A percentile compares a stretch with the other conserved stretches of the same genome.
These are phyloP conservation scores for Brachionus asplanchnoidis DNA, from an alignment of 1,140 invertebrate genomes.

Conservation along the genomic window DNA sequence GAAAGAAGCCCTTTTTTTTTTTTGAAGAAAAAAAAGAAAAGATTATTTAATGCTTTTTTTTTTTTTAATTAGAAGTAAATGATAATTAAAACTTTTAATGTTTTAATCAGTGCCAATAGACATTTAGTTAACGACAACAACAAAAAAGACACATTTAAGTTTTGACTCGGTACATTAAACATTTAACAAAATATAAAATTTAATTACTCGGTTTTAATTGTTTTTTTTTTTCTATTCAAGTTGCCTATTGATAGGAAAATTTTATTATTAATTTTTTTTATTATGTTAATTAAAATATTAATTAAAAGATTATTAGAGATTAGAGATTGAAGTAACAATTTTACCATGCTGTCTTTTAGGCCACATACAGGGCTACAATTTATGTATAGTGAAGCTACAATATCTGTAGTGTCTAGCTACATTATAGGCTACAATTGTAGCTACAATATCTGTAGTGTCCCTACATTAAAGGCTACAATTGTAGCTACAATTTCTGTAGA, in stretches of 20 bases:
- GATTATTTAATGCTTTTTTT: neutral
- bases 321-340: too few relatives aligned
- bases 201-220: constrained; percentile 5
- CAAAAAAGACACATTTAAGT: neutral
- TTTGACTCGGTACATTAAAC: constrained; percentile 64
- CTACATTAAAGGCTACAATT: neutral
- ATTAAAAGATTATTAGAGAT: too few relatives aligned
- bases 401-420: neutral
- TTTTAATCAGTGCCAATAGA: neutral
- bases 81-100: neutral
- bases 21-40: neutral
- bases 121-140: constrained; percentile 66
- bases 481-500: too few relatives aligned
- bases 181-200: constrained; percentile 50
- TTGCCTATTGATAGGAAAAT: neutral
- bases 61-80: neutral
- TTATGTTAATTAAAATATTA: neutral
- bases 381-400: neutral
- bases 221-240: neutral
- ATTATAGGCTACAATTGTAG: too few relatives aligned
- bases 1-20: constrained; percentile 44
- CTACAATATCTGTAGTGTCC: too few relatives aligned
- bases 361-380: too few relatives aligned
- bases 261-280: neutral
- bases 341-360: too few relatives aligned